Percentiles rank a stretch among this genome's conserved stretches.
Conservation (phyloP, 2,797 vertebrate genomes). For the Fistularia commersonii region DNA sequence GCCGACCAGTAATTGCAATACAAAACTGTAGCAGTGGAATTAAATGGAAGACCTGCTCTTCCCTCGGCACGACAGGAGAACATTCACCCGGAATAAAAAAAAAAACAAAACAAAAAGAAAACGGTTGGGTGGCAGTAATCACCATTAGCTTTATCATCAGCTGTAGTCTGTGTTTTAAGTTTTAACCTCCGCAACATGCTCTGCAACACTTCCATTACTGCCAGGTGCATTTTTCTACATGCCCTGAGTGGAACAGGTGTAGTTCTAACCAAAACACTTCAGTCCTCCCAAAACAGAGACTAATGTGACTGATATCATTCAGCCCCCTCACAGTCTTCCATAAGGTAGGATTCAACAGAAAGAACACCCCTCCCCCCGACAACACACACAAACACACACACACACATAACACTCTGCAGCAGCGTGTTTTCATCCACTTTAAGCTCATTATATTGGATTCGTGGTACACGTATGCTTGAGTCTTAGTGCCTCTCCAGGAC, state of each 20-base stretch:
- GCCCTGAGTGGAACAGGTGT: constrained; percentile 14
- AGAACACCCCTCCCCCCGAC: constrained; percentile 7
- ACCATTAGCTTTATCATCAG: neutral
- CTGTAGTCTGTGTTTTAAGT: neutral
- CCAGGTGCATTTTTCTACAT: constrained; percentile 14
- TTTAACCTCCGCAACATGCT: constrained; percentile 12
- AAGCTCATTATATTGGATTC: constrained; percentile 51
- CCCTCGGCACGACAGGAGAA: no score
- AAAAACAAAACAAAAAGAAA: neutral
- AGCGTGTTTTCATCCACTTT: constrained; percentile 48
- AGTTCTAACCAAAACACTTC: constrained; percentile 26
- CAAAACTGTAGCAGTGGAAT: no score
- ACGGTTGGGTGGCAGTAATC: neutral
- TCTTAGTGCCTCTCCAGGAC: constrained; percentile 28
- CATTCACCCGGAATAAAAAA: neutral
- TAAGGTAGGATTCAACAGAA: no score
- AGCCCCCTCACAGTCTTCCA: constrained; percentile 6
- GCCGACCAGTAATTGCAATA: neutral
- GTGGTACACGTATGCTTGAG: constrained; percentile 36
- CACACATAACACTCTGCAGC: constrained; percentile 27
- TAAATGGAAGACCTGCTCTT: no score
- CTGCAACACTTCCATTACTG: constrained; percentile 24
- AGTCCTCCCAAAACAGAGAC: constrained; percentile 27
- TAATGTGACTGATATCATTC: constrained; percentile 29
- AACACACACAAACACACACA: constrained; percentile 32